phyloP scores from a whole-genome alignment of 1,140 invertebrate genomes.

The Drosophila nigrodunni region DNA sequence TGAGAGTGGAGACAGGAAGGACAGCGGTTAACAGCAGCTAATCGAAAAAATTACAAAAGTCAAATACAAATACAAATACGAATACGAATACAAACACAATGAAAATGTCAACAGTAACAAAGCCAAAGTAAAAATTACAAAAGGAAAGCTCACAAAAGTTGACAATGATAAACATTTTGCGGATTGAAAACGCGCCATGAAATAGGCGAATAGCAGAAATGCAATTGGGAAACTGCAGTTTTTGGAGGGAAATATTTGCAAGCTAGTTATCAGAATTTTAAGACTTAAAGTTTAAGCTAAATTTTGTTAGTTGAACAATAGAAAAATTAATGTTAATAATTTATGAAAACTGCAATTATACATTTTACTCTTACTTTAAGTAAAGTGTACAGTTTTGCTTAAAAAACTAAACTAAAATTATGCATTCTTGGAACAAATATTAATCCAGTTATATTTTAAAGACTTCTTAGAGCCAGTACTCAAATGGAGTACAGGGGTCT shows the following conservation, averaged over 20 bases:
- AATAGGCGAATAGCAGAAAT: background rate
- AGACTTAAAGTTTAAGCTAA: background rate
- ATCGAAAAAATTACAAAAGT: constrained; percentile 67
- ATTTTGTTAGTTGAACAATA: too few species aligned
- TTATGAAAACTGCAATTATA: too few species aligned
- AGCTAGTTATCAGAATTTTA: too few species aligned
- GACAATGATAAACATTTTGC: constrained; percentile 44
- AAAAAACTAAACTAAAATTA: too few species aligned
- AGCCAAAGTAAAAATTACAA: constrained; percentile 29
- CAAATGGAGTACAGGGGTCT: too few species aligned
- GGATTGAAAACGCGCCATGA: background rate
- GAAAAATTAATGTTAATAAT: constrained; percentile 24
- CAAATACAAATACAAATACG: constrained; percentile 69
- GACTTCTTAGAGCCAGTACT: too few species aligned
- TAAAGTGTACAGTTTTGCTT: background rate
- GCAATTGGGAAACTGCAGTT: background rate
- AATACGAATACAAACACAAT: constrained; percentile 60
- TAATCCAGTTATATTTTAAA: too few species aligned
- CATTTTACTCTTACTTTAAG: too few species aligned
- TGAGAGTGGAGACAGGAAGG: background rate
- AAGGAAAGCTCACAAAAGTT: constrained; percentile 40
- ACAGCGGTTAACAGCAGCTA: constrained; percentile 1
- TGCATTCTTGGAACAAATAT: too few species aligned
- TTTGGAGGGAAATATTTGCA: background rate
- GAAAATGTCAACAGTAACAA: constrained; percentile 62